Evolutionary conservation across 2,888 invertebrate genomes (phyloP).

Genomic region (Microctonus hyperodae): DNA sequence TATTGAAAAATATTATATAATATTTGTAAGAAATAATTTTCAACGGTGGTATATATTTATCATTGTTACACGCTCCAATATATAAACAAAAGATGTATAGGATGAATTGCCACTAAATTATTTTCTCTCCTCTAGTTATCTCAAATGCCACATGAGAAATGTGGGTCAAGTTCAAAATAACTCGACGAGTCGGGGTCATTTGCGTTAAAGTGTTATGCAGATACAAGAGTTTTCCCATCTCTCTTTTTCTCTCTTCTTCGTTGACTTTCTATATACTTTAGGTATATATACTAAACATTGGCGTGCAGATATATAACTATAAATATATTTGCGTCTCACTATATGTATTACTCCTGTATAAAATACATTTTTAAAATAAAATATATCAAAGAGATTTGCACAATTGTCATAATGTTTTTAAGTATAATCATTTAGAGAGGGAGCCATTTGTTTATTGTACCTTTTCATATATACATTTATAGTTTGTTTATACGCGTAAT

Average conservation of each 20-base stretch:
- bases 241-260: slow-evolving; percentile 12
- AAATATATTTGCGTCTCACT: neutral
- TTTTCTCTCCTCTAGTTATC: neutral
- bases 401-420: too few species aligned
- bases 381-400: too few species aligned
- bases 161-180: slow-evolving; percentile 55
- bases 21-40: neutral
- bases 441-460: neutral
- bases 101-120: neutral
- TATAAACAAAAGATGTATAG: neutral
- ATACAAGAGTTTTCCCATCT: slow-evolving; percentile 18
- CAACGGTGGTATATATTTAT: neutral
- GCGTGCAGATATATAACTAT: slow-evolving; percentile 30
- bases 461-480: neutral
- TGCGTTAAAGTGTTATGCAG: slow-evolving; percentile 21
- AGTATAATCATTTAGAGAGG: too few species aligned
- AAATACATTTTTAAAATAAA: too few species aligned
- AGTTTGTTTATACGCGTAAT: neutral
- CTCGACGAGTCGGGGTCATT: slow-evolving; percentile 39
- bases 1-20: neutral
- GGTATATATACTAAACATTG: slow-evolving; percentile 25
- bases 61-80: neutral
- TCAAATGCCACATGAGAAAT: slow-evolving; percentile 29
- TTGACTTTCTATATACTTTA: neutral
- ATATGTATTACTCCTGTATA: too few species aligned